Base-by-base conservation (phyloP, 2,888 invertebrate species). In the Clanis bilineata region DNA sequence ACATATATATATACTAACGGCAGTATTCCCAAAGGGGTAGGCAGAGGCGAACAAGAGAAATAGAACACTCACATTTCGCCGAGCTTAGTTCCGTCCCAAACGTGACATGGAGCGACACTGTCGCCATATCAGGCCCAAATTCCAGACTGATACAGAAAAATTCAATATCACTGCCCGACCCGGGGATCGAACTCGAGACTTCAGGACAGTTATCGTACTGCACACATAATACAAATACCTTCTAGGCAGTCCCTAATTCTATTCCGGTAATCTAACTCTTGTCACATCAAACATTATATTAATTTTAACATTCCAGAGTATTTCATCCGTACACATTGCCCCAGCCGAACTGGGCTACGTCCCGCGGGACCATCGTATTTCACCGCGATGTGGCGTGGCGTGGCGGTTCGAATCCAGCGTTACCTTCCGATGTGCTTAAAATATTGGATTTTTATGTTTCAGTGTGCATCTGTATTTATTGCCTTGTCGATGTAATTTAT, bases 391-490 rank as follows among this genome's bases (percentile, higher is more conserved):
- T n/a, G n/a, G n/a, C n/a, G n/a, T n/a, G 45, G 23, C 45, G 32
- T 18, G 1, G 32, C 32, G 3, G 12, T 32, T 51, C 18, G 28
- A 51, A 32, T 15, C 18, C 32, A 3, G n/a, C 18, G 10, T 18
- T 28, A 51, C 51, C 28, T 18, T 51, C 10, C 18, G 32, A 18
- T 51, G 32, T 32, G 28, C 18, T 51, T 18, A 51, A 51, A 51
- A 51, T 51, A 51, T 51, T 51, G 51, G 32, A 51, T 32, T 51
- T 32, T 51, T 32, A 32, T 32, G 25, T 51, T 18, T 15, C 9
- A 15, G 28, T 28, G 9, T 28, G 47, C 47, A 51, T 15, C 15
- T 3, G 47, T 28, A 47, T 47, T 47, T 51, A 51, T 45, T 23
- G 22, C 44, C 6, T 45, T 0, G 22, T 18, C 28, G 28, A 7